These are phyloP conservation scores for Hoplostethus mediterraneus DNA, from an alignment of 2,797 vertebrate genomes.

Conservation along the genomic window DNA sequence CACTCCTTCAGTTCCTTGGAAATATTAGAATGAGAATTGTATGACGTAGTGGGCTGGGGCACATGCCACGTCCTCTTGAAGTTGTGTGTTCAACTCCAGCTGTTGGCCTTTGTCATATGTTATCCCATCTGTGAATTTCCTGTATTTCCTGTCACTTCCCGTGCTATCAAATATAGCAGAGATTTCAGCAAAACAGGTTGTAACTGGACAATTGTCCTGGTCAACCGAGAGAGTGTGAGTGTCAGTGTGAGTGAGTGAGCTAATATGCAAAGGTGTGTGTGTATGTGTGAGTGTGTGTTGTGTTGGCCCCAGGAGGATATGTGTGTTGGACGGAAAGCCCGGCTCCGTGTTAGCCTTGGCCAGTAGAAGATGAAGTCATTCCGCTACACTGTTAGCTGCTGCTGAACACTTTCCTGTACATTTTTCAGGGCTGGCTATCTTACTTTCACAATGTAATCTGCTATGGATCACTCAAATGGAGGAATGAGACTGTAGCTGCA, in stretches of 20 bases:
- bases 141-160: neutral
- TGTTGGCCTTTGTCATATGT: neutral
- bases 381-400: neutral
- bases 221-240: neutral
- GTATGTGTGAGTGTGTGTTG: conserved; percentile 10
- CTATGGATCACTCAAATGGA: neutral
- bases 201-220: neutral
- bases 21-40: neutral
- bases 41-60: neutral
- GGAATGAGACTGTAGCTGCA: neutral
- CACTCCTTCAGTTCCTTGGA: no score
- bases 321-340: conserved; percentile 32
- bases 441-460: neutral
- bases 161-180: neutral
- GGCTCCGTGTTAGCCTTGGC: conserved; percentile 7
- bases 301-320: conserved; percentile 10
- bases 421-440: neutral
- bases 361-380: conserved; percentile 6
- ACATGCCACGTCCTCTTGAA: neutral
- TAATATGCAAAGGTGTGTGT: conserved; percentile 8
- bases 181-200: neutral
- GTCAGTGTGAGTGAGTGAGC: neutral
- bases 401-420: neutral
- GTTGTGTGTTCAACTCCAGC: neutral
- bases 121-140: neutral